Conservation (phyloP, 2,113 vertebrate species). For the Mus spicilegus region DNA sequence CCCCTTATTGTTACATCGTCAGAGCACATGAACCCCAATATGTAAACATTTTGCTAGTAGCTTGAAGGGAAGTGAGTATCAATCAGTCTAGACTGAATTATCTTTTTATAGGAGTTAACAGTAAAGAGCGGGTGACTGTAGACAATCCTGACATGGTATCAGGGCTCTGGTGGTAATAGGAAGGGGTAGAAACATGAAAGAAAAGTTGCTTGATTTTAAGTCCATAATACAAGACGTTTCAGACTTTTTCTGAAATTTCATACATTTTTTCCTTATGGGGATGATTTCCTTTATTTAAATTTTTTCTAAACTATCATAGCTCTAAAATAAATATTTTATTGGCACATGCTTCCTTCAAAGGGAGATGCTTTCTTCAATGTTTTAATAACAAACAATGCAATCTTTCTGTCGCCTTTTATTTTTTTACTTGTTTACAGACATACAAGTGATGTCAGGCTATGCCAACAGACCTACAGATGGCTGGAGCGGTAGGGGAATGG, state of each 20-base stretch:
- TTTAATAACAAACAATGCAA: background rate
- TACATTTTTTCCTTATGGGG: background rate
- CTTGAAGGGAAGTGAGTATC: background rate
- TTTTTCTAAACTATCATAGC: background rate
- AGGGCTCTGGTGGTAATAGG: background rate
- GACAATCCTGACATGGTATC: background rate
- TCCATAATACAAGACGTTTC: background rate
- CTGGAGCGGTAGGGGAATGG: background rate
- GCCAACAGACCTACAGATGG: slow-evolving; percentile 56
- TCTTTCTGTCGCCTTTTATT: background rate
- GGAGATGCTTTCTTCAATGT: background rate
- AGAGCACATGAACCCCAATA: background rate
- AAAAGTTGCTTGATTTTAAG: background rate
- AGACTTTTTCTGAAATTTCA: background rate
- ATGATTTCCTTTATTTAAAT: background rate
- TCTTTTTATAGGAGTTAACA: background rate
- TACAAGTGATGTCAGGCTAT: slow-evolving; percentile 56
- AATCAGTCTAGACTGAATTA: background rate
- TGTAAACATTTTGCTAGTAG: background rate
- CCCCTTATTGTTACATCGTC: background rate
- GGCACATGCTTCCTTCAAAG: background rate
- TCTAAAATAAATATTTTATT: background rate
- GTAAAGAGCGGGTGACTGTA: background rate
- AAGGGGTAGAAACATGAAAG: background rate
- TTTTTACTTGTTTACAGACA: slow-evolving; percentile 68